Evolutionary conservation across 2,888 invertebrate species (phyloP).

Genomic region (Hypsopygia costalis): DNA sequence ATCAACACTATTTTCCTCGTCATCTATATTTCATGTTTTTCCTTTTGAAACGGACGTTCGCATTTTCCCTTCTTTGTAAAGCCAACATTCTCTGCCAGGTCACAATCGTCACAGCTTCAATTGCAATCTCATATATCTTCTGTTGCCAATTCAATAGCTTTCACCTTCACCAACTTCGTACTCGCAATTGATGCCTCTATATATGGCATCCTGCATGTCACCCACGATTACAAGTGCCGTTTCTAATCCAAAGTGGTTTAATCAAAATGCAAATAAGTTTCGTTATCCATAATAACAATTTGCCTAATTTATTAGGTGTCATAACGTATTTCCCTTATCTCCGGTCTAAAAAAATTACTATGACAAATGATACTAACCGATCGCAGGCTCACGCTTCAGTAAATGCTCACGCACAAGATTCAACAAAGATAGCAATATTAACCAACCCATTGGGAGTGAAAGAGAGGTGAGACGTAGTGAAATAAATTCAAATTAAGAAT

Average conservation of each 20-base stretch:
- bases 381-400: slow-evolving; percentile 29
- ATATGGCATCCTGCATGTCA: background rate
- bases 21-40: no score
- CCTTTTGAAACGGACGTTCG: no score
- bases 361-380: slow-evolving; percentile 61
- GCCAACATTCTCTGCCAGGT: background rate
- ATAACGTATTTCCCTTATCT: slow-evolving; percentile 58
- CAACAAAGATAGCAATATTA: slow-evolving; percentile 23
- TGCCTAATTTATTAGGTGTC: slow-evolving; percentile 58
- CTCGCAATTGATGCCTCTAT: background rate
- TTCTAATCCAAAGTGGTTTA: slow-evolving; percentile 3
- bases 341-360: slow-evolving; percentile 49
- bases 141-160: background rate
- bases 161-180: slow-evolving; percentile 1
- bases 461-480: slow-evolving; percentile 18
- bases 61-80: background rate
- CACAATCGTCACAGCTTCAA: background rate
- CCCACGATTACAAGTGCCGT: background rate
- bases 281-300: slow-evolving; percentile 31
- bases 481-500: slow-evolving; percentile 61
- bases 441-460: slow-evolving; percentile 23
- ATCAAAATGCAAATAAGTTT: slow-evolving; percentile 22
- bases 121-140: slow-evolving; percentile 1
- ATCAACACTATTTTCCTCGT: no score
- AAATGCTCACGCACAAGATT: slow-evolving; percentile 31